Percentiles rank a stretch among this genome's conserved stretches.
phyloP scores from a whole-genome alignment of 2,797 vertebrate species.

The Acanthopagrus latus region DNA sequence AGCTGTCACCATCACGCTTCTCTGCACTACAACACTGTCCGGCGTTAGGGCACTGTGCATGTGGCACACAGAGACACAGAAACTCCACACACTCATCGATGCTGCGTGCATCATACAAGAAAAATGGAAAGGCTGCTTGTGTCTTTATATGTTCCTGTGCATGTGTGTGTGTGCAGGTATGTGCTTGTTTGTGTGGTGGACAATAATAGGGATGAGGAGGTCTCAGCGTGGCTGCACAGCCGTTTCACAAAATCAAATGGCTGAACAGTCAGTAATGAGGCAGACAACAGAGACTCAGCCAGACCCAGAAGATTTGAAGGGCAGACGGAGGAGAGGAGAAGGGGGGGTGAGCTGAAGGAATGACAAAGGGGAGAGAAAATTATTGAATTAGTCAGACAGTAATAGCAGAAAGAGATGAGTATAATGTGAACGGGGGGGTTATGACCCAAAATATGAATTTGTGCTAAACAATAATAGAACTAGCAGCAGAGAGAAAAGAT shows the following conservation, averaged over 20 bases:
- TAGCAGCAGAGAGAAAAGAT: slow-evolving; percentile 45
- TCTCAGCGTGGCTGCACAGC: slow-evolving; percentile 80
- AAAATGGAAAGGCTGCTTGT: slow-evolving; percentile 47
- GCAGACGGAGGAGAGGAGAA: slow-evolving; percentile 74
- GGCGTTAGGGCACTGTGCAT: slow-evolving; percentile 42
- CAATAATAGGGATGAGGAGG: slow-evolving; percentile 89
- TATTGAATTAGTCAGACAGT: slow-evolving; percentile 80
- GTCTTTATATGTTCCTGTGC: slow-evolving; percentile 41
- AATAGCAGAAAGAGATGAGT: slow-evolving; percentile 68
- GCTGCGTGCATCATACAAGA: slow-evolving; percentile 55
- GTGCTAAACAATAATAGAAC: slow-evolving; percentile 59
- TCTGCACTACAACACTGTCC: slow-evolving; percentile 80
- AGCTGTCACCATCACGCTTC: slow-evolving; percentile 75
- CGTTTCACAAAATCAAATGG: slow-evolving; percentile 92
- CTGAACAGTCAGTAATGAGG: slow-evolving; percentile 95
- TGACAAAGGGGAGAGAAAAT: slow-evolving; percentile 66
- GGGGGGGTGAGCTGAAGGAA: slow-evolving; percentile 35
- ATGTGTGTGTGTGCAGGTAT: neutral
- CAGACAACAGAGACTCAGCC: slow-evolving; percentile 90
- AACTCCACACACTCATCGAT: slow-evolving; percentile 59
- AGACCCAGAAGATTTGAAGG: slow-evolving; percentile 91
- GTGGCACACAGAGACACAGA: slow-evolving; percentile 48
- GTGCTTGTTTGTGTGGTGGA: slow-evolving; percentile 49
- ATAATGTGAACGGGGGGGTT: slow-evolving; percentile 59
- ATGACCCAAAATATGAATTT: slow-evolving; percentile 65